Evolutionary conservation across 2,113 vertebrate genomes (phyloP).

Genomic region (Cyanistes caeruleus): DNA sequence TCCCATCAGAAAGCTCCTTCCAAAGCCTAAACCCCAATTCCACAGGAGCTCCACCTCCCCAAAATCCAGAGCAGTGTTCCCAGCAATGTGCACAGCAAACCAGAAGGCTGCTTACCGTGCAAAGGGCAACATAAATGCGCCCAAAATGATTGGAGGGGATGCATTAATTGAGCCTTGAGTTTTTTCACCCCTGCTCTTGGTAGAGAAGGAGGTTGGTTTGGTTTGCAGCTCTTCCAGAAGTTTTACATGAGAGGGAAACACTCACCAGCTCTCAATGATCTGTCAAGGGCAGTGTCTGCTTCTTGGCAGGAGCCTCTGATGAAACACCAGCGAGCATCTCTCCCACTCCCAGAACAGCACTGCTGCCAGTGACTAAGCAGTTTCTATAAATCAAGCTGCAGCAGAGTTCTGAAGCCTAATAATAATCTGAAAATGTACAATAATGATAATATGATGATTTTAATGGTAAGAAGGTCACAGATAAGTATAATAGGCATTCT

Average conservation of each 20-base stretch:
- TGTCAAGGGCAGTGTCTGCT: conserved; percentile 37
- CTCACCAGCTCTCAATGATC: conserved; percentile 8
- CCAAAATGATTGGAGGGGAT: accelerated
- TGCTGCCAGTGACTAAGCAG: conserved; percentile 68
- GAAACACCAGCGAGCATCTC: conserved; percentile 10
- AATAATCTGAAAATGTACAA: conserved; percentile 20
- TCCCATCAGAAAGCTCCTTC: background rate
- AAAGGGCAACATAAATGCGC: background rate
- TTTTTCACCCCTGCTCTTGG: background rate
- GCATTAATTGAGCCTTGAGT: background rate
- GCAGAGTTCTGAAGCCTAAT: conserved; percentile 48
- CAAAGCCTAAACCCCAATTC: background rate
- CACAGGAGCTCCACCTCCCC: background rate
- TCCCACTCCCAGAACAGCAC: conserved; percentile 4
- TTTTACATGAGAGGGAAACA: background rate
- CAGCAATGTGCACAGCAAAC: background rate
- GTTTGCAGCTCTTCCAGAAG: background rate
- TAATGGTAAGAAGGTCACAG: conserved; percentile 43
- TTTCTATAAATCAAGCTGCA: conserved; percentile 63
- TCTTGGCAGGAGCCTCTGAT: conserved; percentile 48
- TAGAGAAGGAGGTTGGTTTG: background rate
- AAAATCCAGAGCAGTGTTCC: background rate
- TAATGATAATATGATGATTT: conserved; percentile 9
- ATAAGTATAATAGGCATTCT: conserved; percentile 50
- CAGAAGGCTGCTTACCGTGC: background rate